Conservation (phyloP, 2,797 vertebrate genomes). For the Coregonus ussuriensis region DNA sequence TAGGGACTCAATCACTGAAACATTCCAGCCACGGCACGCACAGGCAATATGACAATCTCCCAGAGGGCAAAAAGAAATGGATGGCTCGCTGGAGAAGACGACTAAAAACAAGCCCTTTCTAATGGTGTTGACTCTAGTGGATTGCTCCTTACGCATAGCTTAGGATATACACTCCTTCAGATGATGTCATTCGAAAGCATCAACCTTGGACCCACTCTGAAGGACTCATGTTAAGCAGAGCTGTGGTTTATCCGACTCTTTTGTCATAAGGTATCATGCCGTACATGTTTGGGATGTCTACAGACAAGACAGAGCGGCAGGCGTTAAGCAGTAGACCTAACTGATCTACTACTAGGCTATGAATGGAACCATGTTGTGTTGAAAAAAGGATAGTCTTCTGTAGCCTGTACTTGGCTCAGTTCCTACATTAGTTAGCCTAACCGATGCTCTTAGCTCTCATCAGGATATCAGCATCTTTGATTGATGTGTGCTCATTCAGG, state of each 20-base stretch:
- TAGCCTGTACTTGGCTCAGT: neutral
- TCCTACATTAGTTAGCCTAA: conserved; percentile 19
- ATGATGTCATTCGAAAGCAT: neutral
- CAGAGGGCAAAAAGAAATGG: conserved; percentile 38
- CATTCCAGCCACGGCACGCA: conserved; percentile 61
- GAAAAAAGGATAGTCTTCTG: neutral
- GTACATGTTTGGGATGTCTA: no score
- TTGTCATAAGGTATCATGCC: neutral
- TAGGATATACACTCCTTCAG: neutral
- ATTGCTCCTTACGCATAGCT: neutral
- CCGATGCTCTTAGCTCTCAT: conserved; percentile 49
- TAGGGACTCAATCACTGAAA: conserved; percentile 73
- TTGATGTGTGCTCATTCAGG: conserved; percentile 29
- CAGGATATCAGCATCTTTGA: conserved; percentile 41
- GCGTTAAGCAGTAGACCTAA: neutral
- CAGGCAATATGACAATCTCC: conserved; percentile 71
- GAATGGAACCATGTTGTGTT: neutral
- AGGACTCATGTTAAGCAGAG: conserved; percentile 61
- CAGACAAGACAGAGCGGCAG: neutral
- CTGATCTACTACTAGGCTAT: neutral
- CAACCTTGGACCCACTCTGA: conserved; percentile 39
- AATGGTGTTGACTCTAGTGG: neutral
- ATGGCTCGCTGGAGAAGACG: conserved; percentile 20
- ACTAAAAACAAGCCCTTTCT: conserved; percentile 61
- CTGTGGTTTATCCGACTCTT: neutral